Evolutionary conservation across 2,888 invertebrate genomes (phyloP), one percentile per base, ranked within the genome.

Genomic region (Crossocerus cetratus): DNA sequence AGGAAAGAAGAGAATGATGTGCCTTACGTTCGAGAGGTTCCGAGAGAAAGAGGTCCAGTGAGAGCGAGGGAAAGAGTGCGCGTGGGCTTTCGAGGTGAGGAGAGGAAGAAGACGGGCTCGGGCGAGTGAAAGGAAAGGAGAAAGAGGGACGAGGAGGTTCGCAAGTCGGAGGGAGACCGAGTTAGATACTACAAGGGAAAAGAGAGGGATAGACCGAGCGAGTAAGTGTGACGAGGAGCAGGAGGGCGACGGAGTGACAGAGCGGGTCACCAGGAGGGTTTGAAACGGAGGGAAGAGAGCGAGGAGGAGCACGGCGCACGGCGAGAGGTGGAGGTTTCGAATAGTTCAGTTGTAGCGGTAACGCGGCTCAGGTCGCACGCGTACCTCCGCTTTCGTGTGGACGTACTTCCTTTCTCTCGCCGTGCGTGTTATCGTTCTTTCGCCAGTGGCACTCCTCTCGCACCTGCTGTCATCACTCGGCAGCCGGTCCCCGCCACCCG

Each of bases 261-360:
- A 49, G 49, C 49, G 49, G 49, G 49, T 49, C 49, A 49, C 49
- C 58, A 59, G 60, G 72, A 73, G 78, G 78, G 74, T 69, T 73
- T 45, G 69, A 61, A 58, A 61, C 43, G 72, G 72, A 69, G 74
- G 58, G 72, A 69, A 66, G 72, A 69, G 81, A 62, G 63, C 45
- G 76, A 73, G 81, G 81, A 77, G 78, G 5, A 32, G 32, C 32
- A 32, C 32, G 82, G 77, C 71, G 73, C 79, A 66, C 66, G 81
- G 79, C 65, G 76, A 72, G 83, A 81, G 86, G 83, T 83, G 82
- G 85, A 83, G 84, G 82, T 83, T 85, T 82, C 76, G 84, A 86
- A 85, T 86, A 86, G 83, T 83, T 88, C 88, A 89, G 89, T 89
- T 86, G 87, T 87, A 87, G 86, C 87, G 87, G 86, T 84, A 83